phyloP scores from a whole-genome alignment of 2,888 invertebrate genomes.

The Athrips mouffetella region DNA sequence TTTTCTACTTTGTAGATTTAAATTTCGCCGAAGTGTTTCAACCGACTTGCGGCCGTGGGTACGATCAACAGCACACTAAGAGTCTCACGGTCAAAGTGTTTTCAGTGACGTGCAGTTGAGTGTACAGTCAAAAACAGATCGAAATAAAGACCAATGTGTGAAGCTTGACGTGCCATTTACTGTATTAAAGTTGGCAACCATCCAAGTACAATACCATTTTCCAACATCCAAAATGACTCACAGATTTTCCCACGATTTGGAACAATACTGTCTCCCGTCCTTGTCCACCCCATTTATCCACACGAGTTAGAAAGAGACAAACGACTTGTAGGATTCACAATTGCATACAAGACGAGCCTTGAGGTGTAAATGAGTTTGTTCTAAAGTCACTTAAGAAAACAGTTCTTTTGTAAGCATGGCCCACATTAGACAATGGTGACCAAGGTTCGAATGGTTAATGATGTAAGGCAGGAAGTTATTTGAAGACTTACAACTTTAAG shows the following conservation, averaged over 20 bases:
- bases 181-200: no score
- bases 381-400: conserved; percentile 1
- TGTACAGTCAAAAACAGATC: no score
- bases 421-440: neutral
- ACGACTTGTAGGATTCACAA: conserved; percentile 26
- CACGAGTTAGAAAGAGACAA: conserved; percentile 24
- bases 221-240: conserved; percentile 45
- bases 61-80: no score
- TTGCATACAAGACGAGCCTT: conserved; percentile 19
- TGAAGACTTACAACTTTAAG: no score
- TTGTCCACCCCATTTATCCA: conserved; percentile 22
- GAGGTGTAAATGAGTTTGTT: neutral
- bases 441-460: neutral
- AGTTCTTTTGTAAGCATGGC: conserved; percentile 6
- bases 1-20: no score
- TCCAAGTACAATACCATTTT: conserved; percentile 21
- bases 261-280: conserved; percentile 41
- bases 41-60: no score
- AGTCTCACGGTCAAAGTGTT: no score
- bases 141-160: no score
- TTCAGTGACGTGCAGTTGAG: no score
- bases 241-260: conserved; percentile 49
- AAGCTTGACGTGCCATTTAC: no score
- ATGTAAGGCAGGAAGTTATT: neutral
- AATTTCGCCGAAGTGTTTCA: no score